A percentile compares a stretch with the other conserved stretches of the same genome.
Evolutionary conservation across 2,797 vertebrate species (phyloP).

Genomic region (Danio jaintianensis): DNA sequence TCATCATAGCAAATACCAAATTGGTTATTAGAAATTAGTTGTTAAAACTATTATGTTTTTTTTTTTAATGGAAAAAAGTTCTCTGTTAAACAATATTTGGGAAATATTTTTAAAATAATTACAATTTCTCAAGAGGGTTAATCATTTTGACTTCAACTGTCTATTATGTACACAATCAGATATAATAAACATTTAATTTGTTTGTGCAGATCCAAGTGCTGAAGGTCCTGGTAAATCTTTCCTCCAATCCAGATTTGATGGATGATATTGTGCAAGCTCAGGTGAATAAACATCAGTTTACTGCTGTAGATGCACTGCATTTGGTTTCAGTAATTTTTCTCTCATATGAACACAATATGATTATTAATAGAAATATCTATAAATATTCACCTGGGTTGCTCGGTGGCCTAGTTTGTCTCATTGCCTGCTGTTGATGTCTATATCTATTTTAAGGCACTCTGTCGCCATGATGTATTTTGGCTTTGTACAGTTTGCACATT

Average conservation of each 20-base stretch:
- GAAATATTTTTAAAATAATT: too few relatives aligned
- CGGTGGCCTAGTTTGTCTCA: conserved; percentile 9
- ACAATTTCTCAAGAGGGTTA: too few relatives aligned
- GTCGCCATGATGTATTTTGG: not conserved
- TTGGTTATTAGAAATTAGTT: too few relatives aligned
- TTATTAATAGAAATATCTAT: conserved; percentile 31
- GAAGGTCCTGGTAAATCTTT: conserved; percentile 93
- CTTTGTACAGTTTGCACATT: not conserved
- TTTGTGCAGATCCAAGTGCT: conserved; percentile 84
- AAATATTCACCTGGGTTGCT: conserved; percentile 28
- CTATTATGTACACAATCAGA: not conserved
- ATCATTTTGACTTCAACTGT: too few relatives aligned
- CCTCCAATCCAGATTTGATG: conserved; percentile 89
- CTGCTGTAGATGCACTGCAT: too few relatives aligned
- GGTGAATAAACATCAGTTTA: conserved; percentile 76
- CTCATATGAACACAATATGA: not conserved
- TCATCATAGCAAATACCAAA: too few relatives aligned
- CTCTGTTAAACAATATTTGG: too few relatives aligned
- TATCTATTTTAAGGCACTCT: conserved; percentile 8
- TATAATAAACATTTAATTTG: not conserved
- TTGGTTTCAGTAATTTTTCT: not conserved
- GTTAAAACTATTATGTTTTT: too few relatives aligned
- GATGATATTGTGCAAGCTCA: conserved; percentile 88
- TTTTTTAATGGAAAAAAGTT: too few relatives aligned
- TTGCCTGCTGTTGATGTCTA: conserved; percentile 2